phyloP scores from a whole-genome alignment of 2,113 vertebrate genomes.

The Petrocephalus microphthalmus region DNA sequence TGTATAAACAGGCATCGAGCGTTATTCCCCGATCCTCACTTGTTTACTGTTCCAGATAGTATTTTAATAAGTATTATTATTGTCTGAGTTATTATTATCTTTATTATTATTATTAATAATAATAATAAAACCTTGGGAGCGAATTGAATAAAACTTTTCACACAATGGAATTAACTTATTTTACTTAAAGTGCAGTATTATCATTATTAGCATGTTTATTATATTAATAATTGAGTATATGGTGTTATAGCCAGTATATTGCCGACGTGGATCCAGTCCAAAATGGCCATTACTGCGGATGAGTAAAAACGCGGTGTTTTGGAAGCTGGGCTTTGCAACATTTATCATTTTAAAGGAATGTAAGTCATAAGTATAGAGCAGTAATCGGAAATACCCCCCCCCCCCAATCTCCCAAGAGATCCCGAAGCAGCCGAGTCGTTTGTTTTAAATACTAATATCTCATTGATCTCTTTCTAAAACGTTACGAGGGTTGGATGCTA shows the following conservation, averaged over 20 bases:
- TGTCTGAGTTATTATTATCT: too few relatives aligned
- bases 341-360: conserved; percentile 39
- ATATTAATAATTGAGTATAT: background rate
- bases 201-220: too few relatives aligned
- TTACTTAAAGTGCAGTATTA: background rate
- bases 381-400: conserved; percentile 35
- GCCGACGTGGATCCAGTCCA: background rate
- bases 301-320: background rate
- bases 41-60: background rate
- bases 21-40: background rate
- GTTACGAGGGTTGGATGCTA: background rate
- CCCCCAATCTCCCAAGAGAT: conserved; percentile 26
- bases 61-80: background rate
- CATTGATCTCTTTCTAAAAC: conserved; percentile 13
- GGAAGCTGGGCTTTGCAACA: background rate
- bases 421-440: conserved; percentile 9
- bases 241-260: background rate
- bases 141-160: background rate
- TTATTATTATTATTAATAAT: background rate
- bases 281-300: background rate
- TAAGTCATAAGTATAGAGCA: conserved; percentile 29
- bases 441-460: conserved; percentile 24
- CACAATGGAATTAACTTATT: background rate
- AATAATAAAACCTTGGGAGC: background rate
- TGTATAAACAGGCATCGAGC: background rate